Percentiles rank a stretch among this genome's conserved stretches.
Evolutionary conservation across 2,797 vertebrate genomes (phyloP).

Genomic region (Pteropus rufus): DNA sequence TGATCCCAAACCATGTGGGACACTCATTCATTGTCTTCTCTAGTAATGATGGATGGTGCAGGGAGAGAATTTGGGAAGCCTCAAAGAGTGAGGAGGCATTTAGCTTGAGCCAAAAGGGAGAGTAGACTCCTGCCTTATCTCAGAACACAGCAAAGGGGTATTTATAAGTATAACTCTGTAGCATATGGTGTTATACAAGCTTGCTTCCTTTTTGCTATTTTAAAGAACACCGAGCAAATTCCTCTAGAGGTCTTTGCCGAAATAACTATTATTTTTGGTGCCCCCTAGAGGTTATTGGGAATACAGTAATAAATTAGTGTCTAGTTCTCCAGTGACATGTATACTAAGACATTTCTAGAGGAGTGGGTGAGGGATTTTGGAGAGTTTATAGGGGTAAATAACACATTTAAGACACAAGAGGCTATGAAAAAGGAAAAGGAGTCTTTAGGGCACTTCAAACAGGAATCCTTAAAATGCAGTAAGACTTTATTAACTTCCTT

Average conservation of each 20-base stretch:
- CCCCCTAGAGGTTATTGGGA: slow-evolving; percentile 1
- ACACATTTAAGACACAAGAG: background rate
- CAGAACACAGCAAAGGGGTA: background rate
- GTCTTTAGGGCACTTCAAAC: background rate
- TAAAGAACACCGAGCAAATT: background rate
- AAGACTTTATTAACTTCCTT: background rate
- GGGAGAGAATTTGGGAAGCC: background rate
- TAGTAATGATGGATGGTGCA: background rate
- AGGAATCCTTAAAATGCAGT: background rate
- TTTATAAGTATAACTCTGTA: background rate
- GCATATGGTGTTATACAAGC: background rate
- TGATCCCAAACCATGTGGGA: background rate
- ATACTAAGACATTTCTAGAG: background rate
- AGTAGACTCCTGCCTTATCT: background rate
- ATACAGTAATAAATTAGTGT: background rate
- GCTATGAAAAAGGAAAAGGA: background rate
- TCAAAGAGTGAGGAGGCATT: background rate
- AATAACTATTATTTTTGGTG: slow-evolving; percentile 12
- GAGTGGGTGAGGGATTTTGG: background rate
- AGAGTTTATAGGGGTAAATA: background rate
- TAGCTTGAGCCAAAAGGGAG: background rate
- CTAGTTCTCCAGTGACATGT: background rate
- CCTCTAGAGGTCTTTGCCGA: background rate
- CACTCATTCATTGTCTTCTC: background rate
- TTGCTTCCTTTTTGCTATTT: background rate